These are phyloP conservation scores for Dendrocincla fuliginosa DNA, from an alignment of 2,797 vertebrate genomes.

Conservation along the genomic window DNA sequence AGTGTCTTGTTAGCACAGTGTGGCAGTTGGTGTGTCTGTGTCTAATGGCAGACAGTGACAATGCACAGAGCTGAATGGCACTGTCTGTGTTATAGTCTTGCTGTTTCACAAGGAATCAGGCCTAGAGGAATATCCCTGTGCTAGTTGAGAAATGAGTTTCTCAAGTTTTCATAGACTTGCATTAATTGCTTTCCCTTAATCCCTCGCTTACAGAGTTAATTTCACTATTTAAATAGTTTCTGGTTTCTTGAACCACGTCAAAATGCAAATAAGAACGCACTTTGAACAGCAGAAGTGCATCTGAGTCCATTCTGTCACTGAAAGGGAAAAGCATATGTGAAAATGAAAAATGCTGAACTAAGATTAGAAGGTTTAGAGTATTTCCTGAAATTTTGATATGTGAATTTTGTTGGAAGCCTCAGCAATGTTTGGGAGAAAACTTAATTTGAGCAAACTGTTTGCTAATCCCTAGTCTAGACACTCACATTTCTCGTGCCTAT, in stretches of 20 bases:
- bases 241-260: neutral
- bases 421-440: neutral
- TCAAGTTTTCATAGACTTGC: neutral
- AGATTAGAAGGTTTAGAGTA: neutral
- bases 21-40: neutral
- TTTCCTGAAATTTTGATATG: neutral
- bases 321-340: neutral
- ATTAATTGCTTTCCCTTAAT: neutral
- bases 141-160: neutral
- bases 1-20: neutral
- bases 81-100: neutral
- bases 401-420: neutral
- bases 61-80: neutral
- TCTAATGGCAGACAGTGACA: neutral
- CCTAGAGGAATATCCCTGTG: neutral
- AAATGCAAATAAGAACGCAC: neutral
- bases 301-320: neutral
- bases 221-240: neutral
- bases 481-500: neutral
- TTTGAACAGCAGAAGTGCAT: neutral
- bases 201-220: neutral
- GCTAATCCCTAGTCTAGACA: conserved; percentile 36
- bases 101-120: neutral
- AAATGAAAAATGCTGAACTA: neutral
- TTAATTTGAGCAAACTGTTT: neutral